These are phyloP conservation scores for Fukomys damarensis DNA, from an alignment of 2,113 vertebrate genomes.

Conservation along the genomic window DNA sequence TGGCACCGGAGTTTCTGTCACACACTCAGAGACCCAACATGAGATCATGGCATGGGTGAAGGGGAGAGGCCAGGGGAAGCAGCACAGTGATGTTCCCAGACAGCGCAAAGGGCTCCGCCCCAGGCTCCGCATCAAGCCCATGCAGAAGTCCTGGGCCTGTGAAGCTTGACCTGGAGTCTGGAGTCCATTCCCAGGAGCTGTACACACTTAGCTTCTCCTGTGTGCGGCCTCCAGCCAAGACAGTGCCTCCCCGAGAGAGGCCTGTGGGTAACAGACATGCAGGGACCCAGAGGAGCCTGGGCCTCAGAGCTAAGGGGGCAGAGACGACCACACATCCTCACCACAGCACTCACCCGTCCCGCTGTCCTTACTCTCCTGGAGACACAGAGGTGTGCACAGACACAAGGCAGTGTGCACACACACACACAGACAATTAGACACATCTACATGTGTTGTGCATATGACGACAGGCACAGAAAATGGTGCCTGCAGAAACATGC, in stretches of 20 bases:
- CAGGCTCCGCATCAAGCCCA: too few relatives aligned
- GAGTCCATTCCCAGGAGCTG: neutral
- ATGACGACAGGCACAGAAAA: neutral
- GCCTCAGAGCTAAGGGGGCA: too few relatives aligned
- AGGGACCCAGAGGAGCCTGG: neutral
- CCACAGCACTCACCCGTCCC: neutral
- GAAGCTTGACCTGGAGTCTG: rapidly evolving
- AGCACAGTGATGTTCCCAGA: neutral
- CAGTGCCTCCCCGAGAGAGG: neutral
- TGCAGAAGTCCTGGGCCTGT: neutral
- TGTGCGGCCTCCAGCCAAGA: too few relatives aligned
- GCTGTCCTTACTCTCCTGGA: neutral
- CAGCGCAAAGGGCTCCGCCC: too few relatives aligned
- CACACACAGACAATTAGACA: neutral
- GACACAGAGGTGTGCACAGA: neutral
- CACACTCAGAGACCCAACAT: too few relatives aligned
- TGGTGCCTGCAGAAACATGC: too few relatives aligned
- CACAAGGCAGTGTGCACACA: neutral
- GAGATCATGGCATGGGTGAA: neutral
- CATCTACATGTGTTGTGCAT: neutral
- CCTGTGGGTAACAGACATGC: too few relatives aligned
- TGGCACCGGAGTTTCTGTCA: neutral
- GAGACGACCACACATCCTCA: neutral
- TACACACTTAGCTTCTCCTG: rapidly evolving
- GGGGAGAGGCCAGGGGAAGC: neutral